phyloP scores from a whole-genome alignment of 2,113 vertebrate genomes.

The Lepus europaeus region DNA sequence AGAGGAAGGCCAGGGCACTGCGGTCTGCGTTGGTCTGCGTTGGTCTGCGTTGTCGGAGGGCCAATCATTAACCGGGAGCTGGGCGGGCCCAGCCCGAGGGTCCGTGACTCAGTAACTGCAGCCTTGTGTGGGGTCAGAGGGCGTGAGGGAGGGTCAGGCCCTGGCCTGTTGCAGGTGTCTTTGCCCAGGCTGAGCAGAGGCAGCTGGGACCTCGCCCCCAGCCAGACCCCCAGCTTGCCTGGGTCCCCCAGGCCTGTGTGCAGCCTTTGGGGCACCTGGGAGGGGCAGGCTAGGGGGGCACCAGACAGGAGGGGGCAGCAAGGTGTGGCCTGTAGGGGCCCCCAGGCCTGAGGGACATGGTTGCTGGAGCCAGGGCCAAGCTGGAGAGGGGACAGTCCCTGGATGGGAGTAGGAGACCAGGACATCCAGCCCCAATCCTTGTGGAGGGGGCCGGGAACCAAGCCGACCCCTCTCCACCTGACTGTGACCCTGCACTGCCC shows the following conservation, averaged over 20 bases:
- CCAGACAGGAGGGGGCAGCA: neutral
- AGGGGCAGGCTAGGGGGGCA: neutral
- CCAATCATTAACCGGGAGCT: neutral
- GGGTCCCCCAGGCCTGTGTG: neutral
- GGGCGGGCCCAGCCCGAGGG: neutral
- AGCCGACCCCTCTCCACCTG: neutral
- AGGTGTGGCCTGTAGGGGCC: neutral
- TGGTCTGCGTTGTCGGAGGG: neutral
- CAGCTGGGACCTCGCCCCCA: neutral
- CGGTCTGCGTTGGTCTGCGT: neutral
- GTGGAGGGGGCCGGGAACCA: neutral
- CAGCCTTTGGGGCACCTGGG: neutral
- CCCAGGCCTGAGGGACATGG: neutral
- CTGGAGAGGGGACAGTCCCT: neutral
- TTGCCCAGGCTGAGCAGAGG: neutral
- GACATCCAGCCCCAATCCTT: too few species aligned
- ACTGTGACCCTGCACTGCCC: neutral
- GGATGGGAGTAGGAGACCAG: too few species aligned
- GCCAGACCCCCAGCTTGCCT: neutral
- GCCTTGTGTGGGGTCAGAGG: constrained; percentile 31
- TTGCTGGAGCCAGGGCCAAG: neutral
- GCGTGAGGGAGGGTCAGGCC: neutral
- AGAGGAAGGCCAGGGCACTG: neutral
- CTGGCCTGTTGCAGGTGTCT: too few species aligned
- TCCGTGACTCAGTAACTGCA: constrained; percentile 39